Percentiles rank a stretch among this genome's conserved stretches.
phyloP scores from a whole-genome alignment of 37 sponge, comb jelly and placozoan genomes.

The Dysidea cf. avara region DNA sequence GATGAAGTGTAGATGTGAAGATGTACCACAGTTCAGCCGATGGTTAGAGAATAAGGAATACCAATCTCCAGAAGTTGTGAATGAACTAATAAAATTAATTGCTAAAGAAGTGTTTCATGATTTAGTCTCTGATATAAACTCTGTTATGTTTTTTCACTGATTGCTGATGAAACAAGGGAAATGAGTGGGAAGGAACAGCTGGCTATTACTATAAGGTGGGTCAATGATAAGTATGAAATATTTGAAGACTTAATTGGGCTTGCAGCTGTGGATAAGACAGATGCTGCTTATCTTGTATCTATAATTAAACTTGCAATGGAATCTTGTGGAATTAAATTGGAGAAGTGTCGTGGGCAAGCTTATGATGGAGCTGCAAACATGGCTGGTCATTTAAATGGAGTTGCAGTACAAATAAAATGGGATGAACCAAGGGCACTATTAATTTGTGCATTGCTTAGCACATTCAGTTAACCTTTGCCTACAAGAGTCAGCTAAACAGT shows the following conservation, averaged over 20 bases:
- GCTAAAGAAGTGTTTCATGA: constrained; percentile 23
- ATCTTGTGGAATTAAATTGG: background rate
- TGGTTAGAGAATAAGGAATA: constrained; percentile 17
- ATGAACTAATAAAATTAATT: constrained; percentile 48
- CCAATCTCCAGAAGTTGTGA: constrained; percentile 20
- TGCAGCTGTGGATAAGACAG: constrained; percentile 57
- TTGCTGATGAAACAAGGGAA: constrained; percentile 68
- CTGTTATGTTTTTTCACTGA: constrained; percentile 25
- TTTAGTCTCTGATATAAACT: constrained; percentile 27
- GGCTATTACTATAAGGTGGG: constrained; percentile 61
- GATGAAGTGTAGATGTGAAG: background rate
- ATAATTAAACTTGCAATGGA: constrained; percentile 36
- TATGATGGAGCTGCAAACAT: no score
- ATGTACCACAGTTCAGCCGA: constrained; percentile 5
- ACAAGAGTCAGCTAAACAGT: constrained; percentile 32
- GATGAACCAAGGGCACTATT: constrained; percentile 49
- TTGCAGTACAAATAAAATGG: constrained; percentile 26
- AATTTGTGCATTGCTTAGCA: constrained; percentile 56
- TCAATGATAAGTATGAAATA: constrained; percentile 34
- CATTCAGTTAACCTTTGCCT: constrained; percentile 57
- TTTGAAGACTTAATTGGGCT: constrained; percentile 46
- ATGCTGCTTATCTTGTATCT: constrained; percentile 24
- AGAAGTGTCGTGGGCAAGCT: no score
- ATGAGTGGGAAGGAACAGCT: constrained; percentile 45
- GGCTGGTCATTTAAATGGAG: no score